A percentile compares a stretch with the other conserved stretches of the same genome.
These are phyloP conservation scores for Tillus elongatus DNA, from an alignment of 2,888 invertebrate species.

Conservation along the genomic window DNA sequence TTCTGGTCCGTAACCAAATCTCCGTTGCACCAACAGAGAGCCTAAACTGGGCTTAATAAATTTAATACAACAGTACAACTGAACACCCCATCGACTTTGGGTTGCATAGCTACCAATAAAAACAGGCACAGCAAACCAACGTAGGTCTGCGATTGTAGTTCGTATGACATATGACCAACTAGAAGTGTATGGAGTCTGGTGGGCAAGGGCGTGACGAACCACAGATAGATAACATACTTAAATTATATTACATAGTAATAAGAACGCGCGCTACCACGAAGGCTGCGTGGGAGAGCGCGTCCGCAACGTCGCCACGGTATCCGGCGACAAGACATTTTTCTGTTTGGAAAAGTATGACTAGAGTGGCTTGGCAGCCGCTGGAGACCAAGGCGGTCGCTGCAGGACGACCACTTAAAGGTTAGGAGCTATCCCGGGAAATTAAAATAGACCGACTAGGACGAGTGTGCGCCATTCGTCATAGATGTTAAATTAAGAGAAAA, in stretches of 20 bases:
- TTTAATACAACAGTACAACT: constrained; percentile 11
- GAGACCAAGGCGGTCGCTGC: neutral
- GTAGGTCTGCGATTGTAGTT: neutral
- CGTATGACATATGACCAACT: constrained; percentile 29
- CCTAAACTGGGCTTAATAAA: constrained; percentile 20
- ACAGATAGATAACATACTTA: constrained; percentile 30
- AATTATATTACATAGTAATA: constrained; percentile 35
- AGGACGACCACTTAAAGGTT: neutral
- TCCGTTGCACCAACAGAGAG: constrained; percentile 22
- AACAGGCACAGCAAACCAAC: constrained; percentile 9
- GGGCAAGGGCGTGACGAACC: constrained; percentile 38
- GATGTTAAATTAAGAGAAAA: too few species aligned
- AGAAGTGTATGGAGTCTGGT: constrained; percentile 38
- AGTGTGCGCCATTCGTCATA: constrained; percentile 2
- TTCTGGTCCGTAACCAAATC: constrained; percentile 7
- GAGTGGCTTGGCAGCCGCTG: constrained; percentile 3
- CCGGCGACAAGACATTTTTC: too few species aligned
- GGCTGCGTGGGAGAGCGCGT: constrained; percentile 28
- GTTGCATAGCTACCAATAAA: constrained; percentile 15
- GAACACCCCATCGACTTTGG: constrained; percentile 33
- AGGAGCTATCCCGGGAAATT: too few species aligned
- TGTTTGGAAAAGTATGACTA: neutral
- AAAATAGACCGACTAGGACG: too few species aligned
- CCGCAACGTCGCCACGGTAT: constrained; percentile 17
- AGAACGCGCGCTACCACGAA: constrained; percentile 31